Conservation (phyloP, 64 coral and sea anemone genomes). For the Dendrophyllia cribrosa region DNA sequence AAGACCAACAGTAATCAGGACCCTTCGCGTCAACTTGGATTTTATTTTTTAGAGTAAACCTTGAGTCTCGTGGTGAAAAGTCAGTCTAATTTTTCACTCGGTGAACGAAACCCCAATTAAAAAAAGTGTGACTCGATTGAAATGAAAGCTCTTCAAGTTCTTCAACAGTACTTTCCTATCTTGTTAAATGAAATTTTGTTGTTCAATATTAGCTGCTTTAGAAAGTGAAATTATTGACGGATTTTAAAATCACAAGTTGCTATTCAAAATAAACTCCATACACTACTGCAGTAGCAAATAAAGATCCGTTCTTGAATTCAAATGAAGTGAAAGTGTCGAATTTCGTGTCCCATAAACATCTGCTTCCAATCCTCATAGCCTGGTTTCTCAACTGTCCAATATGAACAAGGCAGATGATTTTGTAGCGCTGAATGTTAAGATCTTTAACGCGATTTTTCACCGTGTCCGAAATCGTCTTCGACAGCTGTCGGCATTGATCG, state of each 20-base stretch:
- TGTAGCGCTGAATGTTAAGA: slow-evolving; percentile 87
- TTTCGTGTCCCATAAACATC: slow-evolving; percentile 89
- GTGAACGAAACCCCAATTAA: too few species aligned
- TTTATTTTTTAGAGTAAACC: too few species aligned
- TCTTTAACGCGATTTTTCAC: slow-evolving; percentile 82
- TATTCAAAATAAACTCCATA: slow-evolving; percentile 97
- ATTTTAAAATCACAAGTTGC: not conserved
- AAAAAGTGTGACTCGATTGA: too few species aligned
- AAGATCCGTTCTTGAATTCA: slow-evolving; percentile 81
- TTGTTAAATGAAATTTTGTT: too few species aligned
- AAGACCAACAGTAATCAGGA: too few species aligned
- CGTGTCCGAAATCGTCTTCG: slow-evolving; percentile 88
- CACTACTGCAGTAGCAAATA: slow-evolving; percentile 92
- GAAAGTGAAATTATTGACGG: too few species aligned
- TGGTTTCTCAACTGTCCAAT: slow-evolving; percentile 89
- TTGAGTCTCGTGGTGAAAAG: too few species aligned
- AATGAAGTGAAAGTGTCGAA: slow-evolving; percentile 84
- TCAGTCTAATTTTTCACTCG: too few species aligned
- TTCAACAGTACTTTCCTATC: too few species aligned
- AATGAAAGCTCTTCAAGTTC: too few species aligned
- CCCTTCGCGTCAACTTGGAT: too few species aligned
- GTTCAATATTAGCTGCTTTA: too few species aligned
- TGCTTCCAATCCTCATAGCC: slow-evolving; percentile 85
- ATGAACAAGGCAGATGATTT: slow-evolving; percentile 85
- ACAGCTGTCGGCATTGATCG: slow-evolving; percentile 77